Conservation (phyloP, 2,888 invertebrate species). For the Anoncus sp. region DNA sequence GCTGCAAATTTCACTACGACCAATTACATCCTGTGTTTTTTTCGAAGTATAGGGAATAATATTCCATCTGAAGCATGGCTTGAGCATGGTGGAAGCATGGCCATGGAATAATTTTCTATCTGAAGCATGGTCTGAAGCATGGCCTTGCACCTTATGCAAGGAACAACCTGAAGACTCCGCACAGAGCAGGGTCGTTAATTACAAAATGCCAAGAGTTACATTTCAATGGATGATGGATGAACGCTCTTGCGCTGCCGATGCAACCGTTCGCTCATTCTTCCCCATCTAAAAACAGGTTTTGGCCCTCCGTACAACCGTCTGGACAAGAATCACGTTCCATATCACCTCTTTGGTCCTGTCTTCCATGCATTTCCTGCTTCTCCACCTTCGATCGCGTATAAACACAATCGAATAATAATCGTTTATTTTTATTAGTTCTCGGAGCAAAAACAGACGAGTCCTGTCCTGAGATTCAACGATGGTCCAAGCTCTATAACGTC, state of each 20-base stretch:
- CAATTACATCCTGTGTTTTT: too few species aligned
- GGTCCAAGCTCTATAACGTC: neutral
- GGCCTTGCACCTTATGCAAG: slow-evolving; percentile 48
- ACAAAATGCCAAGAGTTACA: slow-evolving; percentile 79
- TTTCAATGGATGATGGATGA: slow-evolving; percentile 82
- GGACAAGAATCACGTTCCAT: slow-evolving; percentile 44
- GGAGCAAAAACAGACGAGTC: slow-evolving; percentile 59
- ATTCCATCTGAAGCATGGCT: too few species aligned
- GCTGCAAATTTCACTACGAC: slow-evolving; percentile 9
- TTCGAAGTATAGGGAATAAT: too few species aligned
- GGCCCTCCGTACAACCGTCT: slow-evolving; percentile 46
- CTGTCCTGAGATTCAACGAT: neutral
- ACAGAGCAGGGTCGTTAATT: slow-evolving; percentile 79
- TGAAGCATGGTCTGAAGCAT: slow-evolving; percentile 13
- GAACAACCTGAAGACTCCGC: slow-evolving; percentile 28
- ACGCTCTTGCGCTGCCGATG: slow-evolving; percentile 66
- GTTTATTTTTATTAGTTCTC: slow-evolving; percentile 51
- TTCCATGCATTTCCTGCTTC: slow-evolving; percentile 48
- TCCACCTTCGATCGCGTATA: slow-evolving; percentile 54
- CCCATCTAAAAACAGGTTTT: slow-evolving; percentile 77
- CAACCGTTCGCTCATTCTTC: slow-evolving; percentile 64
- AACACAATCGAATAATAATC: slow-evolving; percentile 42
- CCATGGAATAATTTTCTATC: slow-evolving; percentile 27
- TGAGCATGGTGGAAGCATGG: too few species aligned
- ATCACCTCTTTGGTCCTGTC: slow-evolving; percentile 44